Base-by-base conservation (phyloP, 2,113 vertebrate species). In the Micronisus gabar region DNA sequence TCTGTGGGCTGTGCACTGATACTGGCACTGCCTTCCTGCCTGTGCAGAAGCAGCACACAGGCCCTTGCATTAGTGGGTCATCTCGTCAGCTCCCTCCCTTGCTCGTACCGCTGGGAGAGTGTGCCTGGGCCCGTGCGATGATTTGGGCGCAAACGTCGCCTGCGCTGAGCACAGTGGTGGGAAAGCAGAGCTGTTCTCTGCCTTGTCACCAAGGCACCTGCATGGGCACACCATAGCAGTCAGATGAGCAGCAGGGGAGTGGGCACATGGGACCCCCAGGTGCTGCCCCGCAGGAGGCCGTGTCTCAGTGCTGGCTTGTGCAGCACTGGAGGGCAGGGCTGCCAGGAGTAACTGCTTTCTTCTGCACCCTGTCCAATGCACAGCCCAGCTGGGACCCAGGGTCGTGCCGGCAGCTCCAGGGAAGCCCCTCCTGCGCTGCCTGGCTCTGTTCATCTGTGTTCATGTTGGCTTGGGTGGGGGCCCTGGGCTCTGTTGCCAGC, bases 91-190 rank as follows among this genome's bases (percentile, higher is more conserved):
- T 29, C 40, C 43, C 27, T 20, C 9, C 29, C 2, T 34, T 50
- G 62, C 32, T 47, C 0, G 0, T 30, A 1, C 4, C 0, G 0
- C 58, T 22, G 66, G 53, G 29, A 40, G 29, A 21, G 25, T 1
- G 34, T 29, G 16, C 26, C 58, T 17, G 50, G n/a, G 32, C 40
- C 27, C 6, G 1, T 6, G 40, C 7, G 2, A 2, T 22, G 68
- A 56, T 90, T 25, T 50, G 23, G 19, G 45, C 0, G 2, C 47
- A 0, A 2, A 2, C 21, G 21, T 50, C 1, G 0, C 27, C 32
- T 70, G 41, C 0, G 3, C 27, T 38, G 58, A 43, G 71, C 23
- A 40, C 9, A 3, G 18, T 1, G 1, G 15, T 23, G 72, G 43
- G 83, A 43, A 50, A 48, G 58, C 41, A 47, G 58, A 66, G 36